These are phyloP conservation scores for Lampropteryx suffumata DNA, from an alignment of 2,888 invertebrate genomes.

Conservation along the genomic window DNA sequence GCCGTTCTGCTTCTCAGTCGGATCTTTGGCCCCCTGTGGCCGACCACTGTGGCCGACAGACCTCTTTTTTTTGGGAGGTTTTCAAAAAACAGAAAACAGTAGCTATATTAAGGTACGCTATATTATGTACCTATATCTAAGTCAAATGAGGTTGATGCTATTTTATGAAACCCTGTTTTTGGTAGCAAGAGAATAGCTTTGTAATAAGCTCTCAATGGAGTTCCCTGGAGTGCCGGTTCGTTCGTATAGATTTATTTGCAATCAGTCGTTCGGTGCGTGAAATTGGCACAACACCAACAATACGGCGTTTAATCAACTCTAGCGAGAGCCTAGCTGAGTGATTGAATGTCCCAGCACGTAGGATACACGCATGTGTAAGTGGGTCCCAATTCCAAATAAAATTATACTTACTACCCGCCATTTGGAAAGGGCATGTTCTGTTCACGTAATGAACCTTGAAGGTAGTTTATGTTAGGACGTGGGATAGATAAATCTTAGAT, in stretches of 20 bases:
- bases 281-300: conserved; percentile 40
- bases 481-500: too few species aligned
- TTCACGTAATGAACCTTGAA: too few species aligned
- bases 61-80: too few species aligned
- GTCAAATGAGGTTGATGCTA: neutral
- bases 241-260: conserved; percentile 47
- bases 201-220: conserved; percentile 3
- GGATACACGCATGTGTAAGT: conserved; percentile 21
- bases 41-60: too few species aligned
- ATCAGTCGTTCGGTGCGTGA: conserved; percentile 47
- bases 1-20: too few species aligned
- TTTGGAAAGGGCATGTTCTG: too few species aligned
- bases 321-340: conserved; percentile 20
- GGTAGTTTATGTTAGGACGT: too few species aligned
- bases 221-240: conserved; percentile 5
- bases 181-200: conserved; percentile 3
- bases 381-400: conserved; percentile 6
- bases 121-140: too few species aligned
- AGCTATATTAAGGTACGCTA: too few species aligned
- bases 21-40: too few species aligned
- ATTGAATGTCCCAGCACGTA: conserved; percentile 37
- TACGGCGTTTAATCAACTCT: conserved; percentile 48
- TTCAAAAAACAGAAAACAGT: too few species aligned
- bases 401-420: conserved; percentile 1
- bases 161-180: neutral